Conservation (phyloP, 2,888 invertebrate species). For the Autographa gamma region DNA sequence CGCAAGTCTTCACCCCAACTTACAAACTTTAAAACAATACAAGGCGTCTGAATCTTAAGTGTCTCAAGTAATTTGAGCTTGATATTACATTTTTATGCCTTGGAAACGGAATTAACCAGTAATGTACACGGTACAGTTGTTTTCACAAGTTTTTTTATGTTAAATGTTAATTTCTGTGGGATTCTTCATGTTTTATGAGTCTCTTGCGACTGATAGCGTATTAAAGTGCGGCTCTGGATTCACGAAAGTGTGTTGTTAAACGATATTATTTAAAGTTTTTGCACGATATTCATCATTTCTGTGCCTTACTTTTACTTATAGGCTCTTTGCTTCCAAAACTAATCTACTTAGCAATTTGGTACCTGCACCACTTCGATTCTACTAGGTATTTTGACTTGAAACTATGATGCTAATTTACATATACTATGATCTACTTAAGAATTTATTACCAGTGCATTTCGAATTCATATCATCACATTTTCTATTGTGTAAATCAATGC, state of each 20-base stretch:
- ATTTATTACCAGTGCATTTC: too few relatives aligned
- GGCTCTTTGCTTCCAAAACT: too few relatives aligned
- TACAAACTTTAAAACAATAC: constrained; percentile 14
- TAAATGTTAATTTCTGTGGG: constrained; percentile 36
- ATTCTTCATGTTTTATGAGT: constrained; percentile 40
- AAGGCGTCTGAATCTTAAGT: constrained; percentile 34
- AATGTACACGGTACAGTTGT: constrained; percentile 27
- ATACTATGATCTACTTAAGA: too few relatives aligned
- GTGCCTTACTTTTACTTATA: too few relatives aligned
- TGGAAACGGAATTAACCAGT: constrained; percentile 45
- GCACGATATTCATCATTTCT: neutral
- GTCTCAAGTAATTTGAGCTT: constrained; percentile 38
- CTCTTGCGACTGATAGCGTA: constrained; percentile 37
- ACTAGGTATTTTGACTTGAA: too few relatives aligned
- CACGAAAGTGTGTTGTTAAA: constrained; percentile 22
- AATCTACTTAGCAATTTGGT: too few relatives aligned
- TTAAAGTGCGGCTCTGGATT: constrained; percentile 23
- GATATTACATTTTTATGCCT: constrained; percentile 55
- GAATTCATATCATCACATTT: too few relatives aligned
- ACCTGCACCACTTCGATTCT: too few relatives aligned
- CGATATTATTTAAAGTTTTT: constrained; percentile 7
- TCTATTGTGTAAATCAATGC: too few relatives aligned
- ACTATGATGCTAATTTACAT: too few relatives aligned
- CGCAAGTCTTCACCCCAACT: constrained; percentile 11
- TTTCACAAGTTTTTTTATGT: constrained; percentile 50